Base-by-base conservation (phyloP, 2,113 vertebrate species). In the Corydoras sp. region DNA sequence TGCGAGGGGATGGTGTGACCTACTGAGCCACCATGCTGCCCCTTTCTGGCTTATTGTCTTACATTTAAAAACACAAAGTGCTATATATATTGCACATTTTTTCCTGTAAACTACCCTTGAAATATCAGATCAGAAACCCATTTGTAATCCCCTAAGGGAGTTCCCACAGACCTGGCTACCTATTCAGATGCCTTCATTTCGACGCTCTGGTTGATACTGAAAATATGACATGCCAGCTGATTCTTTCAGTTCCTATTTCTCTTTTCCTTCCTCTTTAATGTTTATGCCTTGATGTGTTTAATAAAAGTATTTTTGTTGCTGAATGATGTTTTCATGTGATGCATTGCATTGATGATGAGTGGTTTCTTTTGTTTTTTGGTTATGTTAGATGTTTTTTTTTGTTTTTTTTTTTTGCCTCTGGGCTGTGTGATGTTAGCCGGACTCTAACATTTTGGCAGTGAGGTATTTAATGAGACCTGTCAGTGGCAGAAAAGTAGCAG, bases 391-490 rank as follows among this genome's bases (percentile, higher is more conserved):
- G 76, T 80, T 75, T 67, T 11, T 53, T 81, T 74, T 49, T 74
- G 14, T 72, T 63, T 79, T 81, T 56, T 3, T 30, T 61, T 32
- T 48, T 62, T 75, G 62, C 74, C 75, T 86, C 85, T 82, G 85
- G 83, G 85, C 87, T 81, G 72, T 54, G 75, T 71, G 81, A 85
- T 81, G 61, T 73, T 80, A 74, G 62, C 53, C 53, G 68, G 30
- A 55, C 24, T 65, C 69, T 43, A 43, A 69, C 55, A 56, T 71
- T 66, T 10, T 12, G 32, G 13, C 50, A 10, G 3, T 56, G 58
- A 53, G 54, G 24, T 72, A 62, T 62, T 68, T 15, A 58, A 76
- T 58, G 30, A 66, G 43, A 24, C 53, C 15, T 60, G 18, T 54
- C 31, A 18, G 6, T 18, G 14, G 14, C 51, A 66, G 31, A 66